These are phyloP conservation scores for Archaeoteleia sp. DNA, from an alignment of 2,888 invertebrate species.

Conservation along the genomic window DNA sequence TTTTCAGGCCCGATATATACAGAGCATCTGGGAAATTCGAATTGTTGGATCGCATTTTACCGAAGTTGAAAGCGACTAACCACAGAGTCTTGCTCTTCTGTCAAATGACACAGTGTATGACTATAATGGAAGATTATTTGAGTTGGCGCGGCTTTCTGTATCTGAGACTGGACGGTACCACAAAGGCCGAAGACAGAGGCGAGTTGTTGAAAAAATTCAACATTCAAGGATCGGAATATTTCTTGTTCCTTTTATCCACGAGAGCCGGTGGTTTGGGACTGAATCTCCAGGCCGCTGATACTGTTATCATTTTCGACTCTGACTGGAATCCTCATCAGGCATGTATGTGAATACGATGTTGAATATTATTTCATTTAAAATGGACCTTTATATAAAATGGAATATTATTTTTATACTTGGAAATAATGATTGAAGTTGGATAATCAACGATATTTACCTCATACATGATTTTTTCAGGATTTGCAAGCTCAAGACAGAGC, in stretches of 20 bases:
- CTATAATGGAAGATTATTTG: conserved; percentile 98
- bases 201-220: conserved; percentile 95
- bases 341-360: too few species aligned
- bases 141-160: conserved; percentile 93
- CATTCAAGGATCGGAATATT: conserved; percentile 91
- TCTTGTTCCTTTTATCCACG: conserved; percentile 96
- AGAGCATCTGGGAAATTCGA: too few species aligned
- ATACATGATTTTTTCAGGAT: conserved; percentile 84
- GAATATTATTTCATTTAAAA: too few species aligned
- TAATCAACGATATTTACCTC: too few species aligned
- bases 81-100: conserved; percentile 99
- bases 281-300: conserved; percentile 98
- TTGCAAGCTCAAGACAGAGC: conserved; percentile 99
- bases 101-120: conserved; percentile 99
- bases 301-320: conserved; percentile 99
- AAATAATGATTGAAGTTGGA: too few species aligned
- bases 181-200: conserved; percentile 98
- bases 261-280: conserved; percentile 98
- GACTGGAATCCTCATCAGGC: conserved; percentile 99
- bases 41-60: too few species aligned
- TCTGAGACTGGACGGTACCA: conserved; percentile 96
- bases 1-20: too few species aligned
- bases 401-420: too few species aligned
- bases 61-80: too few species aligned
- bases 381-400: too few species aligned